These are phyloP conservation scores for Anas capensis DNA, from an alignment of 2,797 vertebrate genomes.

Conservation along the genomic window DNA sequence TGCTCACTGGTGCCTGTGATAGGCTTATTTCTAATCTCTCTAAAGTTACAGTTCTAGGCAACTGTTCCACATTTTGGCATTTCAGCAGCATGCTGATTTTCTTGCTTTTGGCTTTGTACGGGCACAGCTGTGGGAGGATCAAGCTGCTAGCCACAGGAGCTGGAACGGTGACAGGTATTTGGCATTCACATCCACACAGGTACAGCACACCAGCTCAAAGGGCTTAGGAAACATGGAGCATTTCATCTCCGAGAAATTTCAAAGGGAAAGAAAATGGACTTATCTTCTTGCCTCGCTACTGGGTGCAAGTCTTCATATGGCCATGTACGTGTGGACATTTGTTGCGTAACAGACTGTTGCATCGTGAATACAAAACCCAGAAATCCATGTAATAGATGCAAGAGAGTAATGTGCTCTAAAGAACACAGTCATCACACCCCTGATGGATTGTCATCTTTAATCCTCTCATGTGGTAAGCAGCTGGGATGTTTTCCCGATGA, in stretches of 20 bases:
- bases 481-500: constrained; percentile 13
- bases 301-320: background rate
- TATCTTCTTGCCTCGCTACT: background rate
- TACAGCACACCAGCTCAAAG: background rate
- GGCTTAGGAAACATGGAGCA: background rate
- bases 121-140: background rate
- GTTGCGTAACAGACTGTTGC: background rate
- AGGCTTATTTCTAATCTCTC: constrained; percentile 1
- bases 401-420: background rate
- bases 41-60: background rate
- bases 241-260: background rate
- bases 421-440: background rate
- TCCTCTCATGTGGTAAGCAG: constrained; percentile 34
- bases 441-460: background rate
- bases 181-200: background rate
- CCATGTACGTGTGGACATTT: rapidly evolving
- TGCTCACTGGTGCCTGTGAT: background rate
- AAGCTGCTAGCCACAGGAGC: background rate
- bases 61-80: background rate
- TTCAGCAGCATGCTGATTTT: background rate
- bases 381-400: background rate
- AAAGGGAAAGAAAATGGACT: background rate
- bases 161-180: background rate
- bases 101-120: background rate
- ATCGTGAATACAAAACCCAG: background rate